Evolutionary conservation across 2,888 invertebrate genomes (phyloP).

Genomic region (Odontomyia ornata): DNA sequence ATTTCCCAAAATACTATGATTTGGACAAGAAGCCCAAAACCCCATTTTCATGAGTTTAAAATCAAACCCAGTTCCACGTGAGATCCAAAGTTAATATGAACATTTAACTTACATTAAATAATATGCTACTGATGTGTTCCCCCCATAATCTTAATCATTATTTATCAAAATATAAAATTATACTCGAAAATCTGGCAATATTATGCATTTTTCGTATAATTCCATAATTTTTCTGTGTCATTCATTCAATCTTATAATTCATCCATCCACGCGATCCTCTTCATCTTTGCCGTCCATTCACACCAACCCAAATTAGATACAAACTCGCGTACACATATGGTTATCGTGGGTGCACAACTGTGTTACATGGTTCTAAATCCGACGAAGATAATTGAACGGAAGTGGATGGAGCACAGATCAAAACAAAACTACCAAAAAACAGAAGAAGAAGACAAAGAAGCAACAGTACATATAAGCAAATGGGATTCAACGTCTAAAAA

Average conservation of each 20-base stretch:
- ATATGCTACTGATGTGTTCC: no score
- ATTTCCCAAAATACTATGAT: no score
- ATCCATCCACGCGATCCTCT: not conserved
- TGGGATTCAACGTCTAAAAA: no score
- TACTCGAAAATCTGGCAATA: not conserved
- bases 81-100: no score
- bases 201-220: not conserved
- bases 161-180: no score
- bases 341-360: slow-evolving; percentile 37
- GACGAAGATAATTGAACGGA: slow-evolving; percentile 43
- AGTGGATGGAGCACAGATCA: slow-evolving; percentile 25
- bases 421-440: not conserved
- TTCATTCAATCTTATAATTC: not conserved
- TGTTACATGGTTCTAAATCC: slow-evolving; percentile 36
- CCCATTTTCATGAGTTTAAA: no score
- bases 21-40: no score
- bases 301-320: not conserved
- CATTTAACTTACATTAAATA: no score
- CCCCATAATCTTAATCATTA: not conserved
- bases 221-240: not conserved
- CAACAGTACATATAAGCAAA: no score
- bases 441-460: no score
- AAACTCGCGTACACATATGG: slow-evolving; percentile 1
- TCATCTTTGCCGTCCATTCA: not conserved
- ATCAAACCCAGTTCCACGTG: no score